Base-by-base conservation (phyloP, 2,113 vertebrate genomes). In the Anhinga anhinga region DNA sequence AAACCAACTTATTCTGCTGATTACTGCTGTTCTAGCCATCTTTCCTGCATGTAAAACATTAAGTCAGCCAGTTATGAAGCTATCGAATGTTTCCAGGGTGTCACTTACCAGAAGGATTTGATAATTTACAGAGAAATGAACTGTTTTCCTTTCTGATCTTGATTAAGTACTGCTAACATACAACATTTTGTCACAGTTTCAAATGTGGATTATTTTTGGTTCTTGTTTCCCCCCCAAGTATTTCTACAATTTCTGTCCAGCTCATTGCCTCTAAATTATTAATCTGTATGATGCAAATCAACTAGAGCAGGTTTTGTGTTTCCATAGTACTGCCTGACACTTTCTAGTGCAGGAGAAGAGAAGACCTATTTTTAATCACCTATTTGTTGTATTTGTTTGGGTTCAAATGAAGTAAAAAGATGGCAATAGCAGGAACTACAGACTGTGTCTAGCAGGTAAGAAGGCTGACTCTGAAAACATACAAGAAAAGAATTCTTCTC, bases 71-170 rank as follows among this genome's bases (percentile, higher is more conserved):
- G 72, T 98, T 98, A 77, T 17, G 85, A 97, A 97, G 97, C 96
- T 96, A 96, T 96, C 13, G 6, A 88, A 69, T 96, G 97, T 98
- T 98, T 98, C 98, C 97, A 70, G 96, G 91, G 29, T 97, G 97
- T 98, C 97, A 98, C 97, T 98, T 98, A 98, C 98, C 97, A 98
- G 98, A 98, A 98, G 94, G 77, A 98, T 97, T 97, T 95, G 86
- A 97, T 96, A 98, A 96, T 79, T 97, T 96, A 97, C 94, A 97
- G 86, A 98, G 98, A 98, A 98, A 98, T 97, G 96, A 98, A 97
- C 96, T 95, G 94, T 96, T 96, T 95, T 98, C 70, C 86, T 98
- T 98, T 97, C 97, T 97, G 96, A 97, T 98, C 96, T 97, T 95
- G 88, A 93, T 97, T 65, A 96, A 83, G 76, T 92, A 88, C 61